Base-by-base conservation (phyloP, 2,797 vertebrate species). In the Harpagifer antarcticus region DNA sequence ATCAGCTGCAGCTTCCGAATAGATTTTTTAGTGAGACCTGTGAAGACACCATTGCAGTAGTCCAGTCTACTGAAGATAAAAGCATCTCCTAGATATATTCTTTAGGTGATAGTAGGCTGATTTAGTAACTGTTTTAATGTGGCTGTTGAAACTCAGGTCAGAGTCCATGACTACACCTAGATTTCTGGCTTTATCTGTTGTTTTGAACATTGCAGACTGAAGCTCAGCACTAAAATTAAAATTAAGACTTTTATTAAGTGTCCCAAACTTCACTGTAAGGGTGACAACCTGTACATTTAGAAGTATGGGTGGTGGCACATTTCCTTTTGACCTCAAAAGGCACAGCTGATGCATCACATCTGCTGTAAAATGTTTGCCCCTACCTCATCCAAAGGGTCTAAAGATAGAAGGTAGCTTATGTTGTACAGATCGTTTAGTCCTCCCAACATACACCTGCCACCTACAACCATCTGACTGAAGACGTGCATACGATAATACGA, bases 221-320 rank as follows among this genome's bases (percentile, higher is more conserved):
- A n/a, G n/a, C n/a, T n/a, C n/a, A n/a, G n/a, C n/a, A n/a, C n/a
- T n/a, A n/a, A n/a, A n/a, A n/a, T n/a, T n/a, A n/a, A n/a, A n/a
- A n/a, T n/a, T n/a, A 11, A 37, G 27, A 79, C 61, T 53, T 72
- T 72, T 64, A 57, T n/a, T 68, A 44, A 20, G 55, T 49, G 5
- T 57, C 54, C 65, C 17, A 72, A 79, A 76, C 63, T 54, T 17
- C 3, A 57, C 49, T 64, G 11, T 1, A 56, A 53, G 55, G 45
- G 47, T 42, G 60, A 65, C 13, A 73, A 73, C 73, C 16, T 49
- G 12, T 33, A 19, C 23, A 42, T 60, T 76, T 43, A 64, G 17
- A 19, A 54, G 19, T 53, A 56, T 64, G 71, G 67, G 64, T 65
- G 48, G 69, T 19, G 42, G 53, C 59, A 65, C n/a, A 33, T 54